Evolutionary conservation across 2,113 vertebrate species (phyloP).

Genomic region (Tympanuchus pallidicinctus): DNA sequence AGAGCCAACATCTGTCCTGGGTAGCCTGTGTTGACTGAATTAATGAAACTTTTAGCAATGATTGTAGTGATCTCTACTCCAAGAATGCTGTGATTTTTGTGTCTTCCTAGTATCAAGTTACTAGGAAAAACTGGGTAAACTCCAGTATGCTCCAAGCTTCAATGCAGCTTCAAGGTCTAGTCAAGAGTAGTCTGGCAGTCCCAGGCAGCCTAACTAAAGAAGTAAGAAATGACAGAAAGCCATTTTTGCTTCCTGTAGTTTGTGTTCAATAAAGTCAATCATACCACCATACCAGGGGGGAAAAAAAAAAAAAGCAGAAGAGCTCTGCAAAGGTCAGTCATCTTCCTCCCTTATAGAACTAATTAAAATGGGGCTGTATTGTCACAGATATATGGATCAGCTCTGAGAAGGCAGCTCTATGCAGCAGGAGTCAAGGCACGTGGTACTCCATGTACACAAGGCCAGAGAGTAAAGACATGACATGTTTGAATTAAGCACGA

Average conservation of each 20-base stretch:
- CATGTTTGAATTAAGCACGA: fast-evolving
- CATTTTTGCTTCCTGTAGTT: background rate
- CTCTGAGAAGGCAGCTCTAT: background rate
- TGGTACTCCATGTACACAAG: background rate
- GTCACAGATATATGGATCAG: background rate
- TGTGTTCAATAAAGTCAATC: background rate
- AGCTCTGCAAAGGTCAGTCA: background rate
- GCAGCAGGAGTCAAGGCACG: background rate
- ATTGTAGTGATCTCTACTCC: background rate
- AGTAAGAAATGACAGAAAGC: background rate
- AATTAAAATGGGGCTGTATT: background rate
- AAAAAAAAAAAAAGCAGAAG: background rate
- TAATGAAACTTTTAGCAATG: background rate
- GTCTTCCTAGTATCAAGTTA: background rate
- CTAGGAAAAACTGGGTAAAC: background rate
- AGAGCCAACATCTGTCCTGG: background rate
- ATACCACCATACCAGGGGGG: background rate
- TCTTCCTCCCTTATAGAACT: background rate
- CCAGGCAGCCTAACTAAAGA: background rate
- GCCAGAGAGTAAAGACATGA: background rate
- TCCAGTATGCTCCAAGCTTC: background rate
- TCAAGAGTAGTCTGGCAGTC: background rate
- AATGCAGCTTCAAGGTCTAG: background rate
- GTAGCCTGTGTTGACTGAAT: background rate
- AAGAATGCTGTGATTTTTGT: background rate